Base-by-base conservation (phyloP, 2,113 vertebrate species). In the Hypocryptadius cinnamomeus region DNA sequence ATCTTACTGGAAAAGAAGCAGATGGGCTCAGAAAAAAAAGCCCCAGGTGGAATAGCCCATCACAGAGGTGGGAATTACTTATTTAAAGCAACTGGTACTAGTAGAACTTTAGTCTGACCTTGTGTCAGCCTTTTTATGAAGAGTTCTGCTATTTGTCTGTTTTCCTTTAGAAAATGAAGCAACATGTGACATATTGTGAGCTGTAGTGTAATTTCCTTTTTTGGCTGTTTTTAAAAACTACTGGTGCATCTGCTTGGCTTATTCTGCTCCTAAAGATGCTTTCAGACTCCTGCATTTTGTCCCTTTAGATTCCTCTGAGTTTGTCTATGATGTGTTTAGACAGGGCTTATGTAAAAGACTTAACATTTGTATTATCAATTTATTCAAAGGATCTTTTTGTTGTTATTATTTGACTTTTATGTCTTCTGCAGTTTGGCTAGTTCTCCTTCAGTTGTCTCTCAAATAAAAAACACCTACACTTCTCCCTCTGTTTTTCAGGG, bases 391-490 rank as follows among this genome's bases (percentile, higher is more conserved):
- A 47, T 93, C 45, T 78, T 91, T 80, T 69, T 85, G 42, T 61
- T 92, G 10, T 82, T 94, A 14, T 33, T 85, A 33, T 33, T 85
- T 85, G 84, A 82, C 56, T 90, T 90, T 35, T 77, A 47, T 39
- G 8, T 85, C 85, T 92, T 89, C 39, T 70, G 50, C 51, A 63
- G 33, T 73, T 92, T 50, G 24, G 63, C 50, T 65, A 33, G 18
- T 57, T 89, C 42, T 83, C 64, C 69, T 57, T 92, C 88, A 59
- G 56, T 88, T 89, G 15, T 82, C 39, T 71, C 72, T 85, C 64
- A 92, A 63, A 81, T 92, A 92, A 94, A 87, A 88, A 56, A 53
- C 37, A 70, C 85, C 87, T 95, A 45, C 76, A 57, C 11, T 85
- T 88, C 59, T 94, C 31, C 65, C 60, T 94, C 57, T 70, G 24